Percentiles rank a stretch among this genome's conserved stretches.
Conservation (phyloP, 2,113 vertebrate genomes). For the Cranoglanis bouderius region DNA sequence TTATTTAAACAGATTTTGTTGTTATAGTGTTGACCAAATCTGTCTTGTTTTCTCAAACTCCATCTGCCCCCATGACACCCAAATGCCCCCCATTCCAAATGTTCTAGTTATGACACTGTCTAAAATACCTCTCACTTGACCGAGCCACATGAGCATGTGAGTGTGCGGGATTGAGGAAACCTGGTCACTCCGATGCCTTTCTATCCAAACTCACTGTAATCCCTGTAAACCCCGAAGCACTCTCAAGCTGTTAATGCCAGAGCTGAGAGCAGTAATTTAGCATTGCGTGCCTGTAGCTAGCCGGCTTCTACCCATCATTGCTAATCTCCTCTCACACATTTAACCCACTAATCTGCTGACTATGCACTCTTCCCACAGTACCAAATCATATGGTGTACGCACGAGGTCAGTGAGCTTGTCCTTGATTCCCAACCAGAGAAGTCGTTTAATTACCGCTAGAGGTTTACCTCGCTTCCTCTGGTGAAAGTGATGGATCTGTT, state of each 20-base stretch:
- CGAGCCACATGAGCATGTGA: neutral
- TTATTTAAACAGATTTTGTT: neutral
- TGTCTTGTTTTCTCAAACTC: neutral
- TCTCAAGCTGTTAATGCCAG: slow-evolving; percentile 35
- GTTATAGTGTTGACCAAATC: neutral
- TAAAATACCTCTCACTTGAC: neutral
- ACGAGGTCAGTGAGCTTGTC: slow-evolving; percentile 14
- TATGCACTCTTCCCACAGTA: slow-evolving; percentile 9
- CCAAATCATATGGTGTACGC: slow-evolving; percentile 29
- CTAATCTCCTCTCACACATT: slow-evolving; percentile 30
- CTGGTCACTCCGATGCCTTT: slow-evolving; percentile 3
- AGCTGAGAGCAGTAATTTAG: slow-evolving; percentile 40
- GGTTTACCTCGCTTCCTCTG: slow-evolving; percentile 27
- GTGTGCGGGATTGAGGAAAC: slow-evolving; percentile 18
- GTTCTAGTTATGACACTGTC: neutral
- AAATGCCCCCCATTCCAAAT: neutral
- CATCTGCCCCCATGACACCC: neutral
- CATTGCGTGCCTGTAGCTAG: slow-evolving; percentile 31
- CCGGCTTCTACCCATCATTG: slow-evolving; percentile 26
- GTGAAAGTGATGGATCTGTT: slow-evolving; percentile 26
- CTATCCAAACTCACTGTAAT: slow-evolving; percentile 4
- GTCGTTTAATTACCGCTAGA: slow-evolving; percentile 9
- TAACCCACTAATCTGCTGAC: slow-evolving; percentile 37
- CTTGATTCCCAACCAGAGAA: slow-evolving; percentile 13
- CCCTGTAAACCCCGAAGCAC: slow-evolving; percentile 10